A percentile compares a stretch with the other conserved stretches of the same genome.
These are phyloP conservation scores for Yponomeuta evonymella DNA, from an alignment of 2,888 invertebrate genomes.

Conservation along the genomic window DNA sequence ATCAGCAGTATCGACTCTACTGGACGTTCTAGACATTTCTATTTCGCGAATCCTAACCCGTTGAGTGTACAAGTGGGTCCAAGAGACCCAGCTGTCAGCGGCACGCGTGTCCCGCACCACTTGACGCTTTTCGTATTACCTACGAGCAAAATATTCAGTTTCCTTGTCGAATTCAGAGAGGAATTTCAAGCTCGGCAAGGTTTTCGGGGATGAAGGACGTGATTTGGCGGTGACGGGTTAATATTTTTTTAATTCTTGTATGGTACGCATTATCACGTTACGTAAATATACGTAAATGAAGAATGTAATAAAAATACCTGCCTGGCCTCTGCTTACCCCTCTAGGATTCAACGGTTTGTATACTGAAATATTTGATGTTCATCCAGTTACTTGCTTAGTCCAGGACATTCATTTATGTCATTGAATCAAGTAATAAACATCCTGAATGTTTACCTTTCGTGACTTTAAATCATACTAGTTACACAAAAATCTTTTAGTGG, in stretches of 20 bases:
- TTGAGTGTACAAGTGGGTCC: conserved; percentile 7
- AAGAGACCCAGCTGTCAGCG: conserved; percentile 29
- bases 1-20: background rate
- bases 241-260: background rate
- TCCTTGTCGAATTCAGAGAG: conserved; percentile 43
- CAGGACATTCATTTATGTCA: too few species aligned
- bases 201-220: conserved; percentile 4
- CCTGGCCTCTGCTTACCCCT: too few species aligned
- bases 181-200: conserved; percentile 31
- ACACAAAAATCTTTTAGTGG: too few species aligned
- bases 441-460: too few species aligned
- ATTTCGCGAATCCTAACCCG: conserved; percentile 4
- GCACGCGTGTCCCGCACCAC: conserved; percentile 31
- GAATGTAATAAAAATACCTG: too few species aligned
- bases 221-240: background rate
- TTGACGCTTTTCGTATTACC: conserved; percentile 40
- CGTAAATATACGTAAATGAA: too few species aligned
- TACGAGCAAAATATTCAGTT: conserved; percentile 33
- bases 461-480: too few species aligned
- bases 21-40: background rate
- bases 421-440: too few species aligned
- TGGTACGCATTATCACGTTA: too few species aligned
- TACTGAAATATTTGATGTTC: too few species aligned
- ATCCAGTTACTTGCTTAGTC: too few species aligned
- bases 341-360: too few species aligned